phyloP scores from a whole-genome alignment of 2,797 vertebrate genomes.

The Eospalax fontanierii region DNA sequence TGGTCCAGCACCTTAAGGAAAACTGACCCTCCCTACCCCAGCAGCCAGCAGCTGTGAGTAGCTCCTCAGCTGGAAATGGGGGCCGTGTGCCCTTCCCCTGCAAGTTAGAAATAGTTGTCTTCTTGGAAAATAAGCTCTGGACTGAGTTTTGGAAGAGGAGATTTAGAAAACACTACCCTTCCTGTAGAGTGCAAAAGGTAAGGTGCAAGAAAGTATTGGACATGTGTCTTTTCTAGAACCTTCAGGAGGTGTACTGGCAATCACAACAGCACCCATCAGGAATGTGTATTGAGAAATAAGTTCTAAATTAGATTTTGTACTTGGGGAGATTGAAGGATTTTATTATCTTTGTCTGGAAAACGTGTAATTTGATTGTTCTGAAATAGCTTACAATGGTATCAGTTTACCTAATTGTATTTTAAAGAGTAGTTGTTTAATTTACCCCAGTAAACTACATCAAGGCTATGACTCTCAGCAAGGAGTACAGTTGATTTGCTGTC shows the following conservation, averaged over 20 bases:
- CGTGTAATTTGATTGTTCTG: conserved; percentile 37
- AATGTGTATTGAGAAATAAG: background rate
- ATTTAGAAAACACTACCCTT: fast-evolving
- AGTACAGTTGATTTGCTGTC: background rate
- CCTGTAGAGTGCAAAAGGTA: background rate
- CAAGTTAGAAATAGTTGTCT: too few species aligned
- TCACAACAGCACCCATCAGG: background rate
- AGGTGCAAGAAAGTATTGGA: background rate
- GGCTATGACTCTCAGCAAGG: background rate
- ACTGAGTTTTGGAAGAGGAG: background rate
- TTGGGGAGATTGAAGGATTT: background rate
- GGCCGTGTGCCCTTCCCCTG: too few species aligned
- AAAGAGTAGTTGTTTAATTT: conserved; percentile 28
- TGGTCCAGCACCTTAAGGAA: too few species aligned
- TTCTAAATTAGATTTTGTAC: conserved; percentile 57
- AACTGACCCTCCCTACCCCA: too few species aligned
- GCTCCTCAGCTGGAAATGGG: too few species aligned
- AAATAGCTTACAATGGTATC: background rate
- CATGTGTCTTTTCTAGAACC: background rate
- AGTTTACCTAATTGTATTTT: conserved; percentile 17
- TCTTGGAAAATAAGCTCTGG: background rate
- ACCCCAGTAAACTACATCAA: background rate
- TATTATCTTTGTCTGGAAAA: conserved; percentile 51
- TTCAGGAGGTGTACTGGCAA: fast-evolving
- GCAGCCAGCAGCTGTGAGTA: too few species aligned